Percentiles rank a stretch among this genome's conserved stretches.
Evolutionary conservation across 2,888 invertebrate genomes (phyloP).

Genomic region (Lampropteryx suffumata): DNA sequence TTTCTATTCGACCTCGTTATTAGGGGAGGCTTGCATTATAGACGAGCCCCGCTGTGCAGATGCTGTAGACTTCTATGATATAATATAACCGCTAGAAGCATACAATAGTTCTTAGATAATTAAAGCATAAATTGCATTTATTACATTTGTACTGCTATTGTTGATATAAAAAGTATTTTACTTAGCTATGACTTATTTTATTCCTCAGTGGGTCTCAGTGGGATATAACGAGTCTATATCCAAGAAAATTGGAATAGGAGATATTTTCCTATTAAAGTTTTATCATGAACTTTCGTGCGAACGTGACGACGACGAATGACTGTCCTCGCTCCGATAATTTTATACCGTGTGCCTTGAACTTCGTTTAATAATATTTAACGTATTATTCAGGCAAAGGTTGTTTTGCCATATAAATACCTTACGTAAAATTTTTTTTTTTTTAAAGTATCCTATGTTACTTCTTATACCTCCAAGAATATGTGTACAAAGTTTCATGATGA

Average conservation of each 20-base stretch:
- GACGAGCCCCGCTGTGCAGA: constrained; percentile 42
- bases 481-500: no score
- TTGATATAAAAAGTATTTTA: no score
- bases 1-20: constrained; percentile 55
- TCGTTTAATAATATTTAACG: no score
- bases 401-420: no score
- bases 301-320: constrained; percentile 27
- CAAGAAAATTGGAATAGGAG: constrained; percentile 21
- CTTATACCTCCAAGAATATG: no score
- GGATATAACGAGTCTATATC: neutral
- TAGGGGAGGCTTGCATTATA: constrained; percentile 51
- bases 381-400: no score
- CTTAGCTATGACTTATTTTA: no score
- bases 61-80: constrained; percentile 39
- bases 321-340: constrained; percentile 18
- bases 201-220: neutral
- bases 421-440: no score
- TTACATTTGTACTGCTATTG: no score
- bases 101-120: constrained; percentile 15
- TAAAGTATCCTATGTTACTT: no score
- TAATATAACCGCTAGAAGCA: constrained; percentile 27
- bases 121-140: constrained; percentile 18
- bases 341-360: constrained; percentile 14
- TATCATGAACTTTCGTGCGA: constrained; percentile 50
- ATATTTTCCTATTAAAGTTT: constrained; percentile 72